Conservation (phyloP, 2,113 vertebrate genomes). For the Spilogale gracilis region DNA sequence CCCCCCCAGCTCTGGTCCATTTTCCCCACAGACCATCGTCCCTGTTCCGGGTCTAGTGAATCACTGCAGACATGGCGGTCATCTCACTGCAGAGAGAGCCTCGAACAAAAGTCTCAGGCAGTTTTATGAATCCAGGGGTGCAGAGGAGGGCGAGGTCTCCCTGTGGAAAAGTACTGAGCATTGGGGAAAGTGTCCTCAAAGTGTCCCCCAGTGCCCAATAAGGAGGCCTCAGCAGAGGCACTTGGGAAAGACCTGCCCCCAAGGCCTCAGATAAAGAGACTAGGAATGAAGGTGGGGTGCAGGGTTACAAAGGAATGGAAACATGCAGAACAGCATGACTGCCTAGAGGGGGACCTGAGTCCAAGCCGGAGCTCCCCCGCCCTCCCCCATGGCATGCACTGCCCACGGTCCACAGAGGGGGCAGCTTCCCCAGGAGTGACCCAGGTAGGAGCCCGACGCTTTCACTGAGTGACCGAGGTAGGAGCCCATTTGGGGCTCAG, state of each 20-base stretch:
- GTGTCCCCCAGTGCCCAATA: no score
- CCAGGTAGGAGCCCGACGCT: no score
- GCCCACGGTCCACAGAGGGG: background rate
- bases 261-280: background rate
- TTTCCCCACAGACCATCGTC: rapidly evolving
- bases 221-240: background rate
- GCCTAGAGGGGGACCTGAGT: background rate
- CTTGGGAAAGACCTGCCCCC: background rate
- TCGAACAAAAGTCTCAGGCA: background rate
- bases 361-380: rapidly evolving
- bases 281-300: background rate
- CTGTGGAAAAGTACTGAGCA: background rate
- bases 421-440: background rate
- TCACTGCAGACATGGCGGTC: background rate
- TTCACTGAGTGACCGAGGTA: rapidly evolving
- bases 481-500: no score
- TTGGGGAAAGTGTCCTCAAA: background rate
- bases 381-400: rapidly evolving
- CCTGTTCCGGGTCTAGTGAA: background rate
- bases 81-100: background rate
- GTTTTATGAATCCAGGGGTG: background rate
- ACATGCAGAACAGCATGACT: no score
- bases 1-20: no score
- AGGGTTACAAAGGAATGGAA: background rate
- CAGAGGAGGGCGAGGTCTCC: rapidly evolving